Base-by-base conservation (phyloP, 2,888 invertebrate genomes). In the Catocala fraxini region DNA sequence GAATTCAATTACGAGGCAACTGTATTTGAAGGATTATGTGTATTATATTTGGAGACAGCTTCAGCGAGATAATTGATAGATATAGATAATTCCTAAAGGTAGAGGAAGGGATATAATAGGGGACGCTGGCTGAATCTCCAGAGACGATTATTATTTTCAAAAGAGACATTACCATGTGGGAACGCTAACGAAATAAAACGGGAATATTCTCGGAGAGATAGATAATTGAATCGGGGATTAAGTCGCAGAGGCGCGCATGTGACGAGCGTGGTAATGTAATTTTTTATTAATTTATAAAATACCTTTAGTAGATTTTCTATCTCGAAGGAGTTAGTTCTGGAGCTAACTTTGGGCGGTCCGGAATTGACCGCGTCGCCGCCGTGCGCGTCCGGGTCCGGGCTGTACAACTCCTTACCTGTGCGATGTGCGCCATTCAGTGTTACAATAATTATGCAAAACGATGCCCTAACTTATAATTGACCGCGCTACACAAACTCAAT, bases 261-360 rank as follows among this genome's bases (percentile, higher is more conserved):
- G 72, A 79, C 63, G 77, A 72, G 73, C 67, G 69, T 71, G 66
- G 72, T 69, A 78, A 82, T 76, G 62, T 79, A 71, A 69, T 78
- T 71, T 75, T 69, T 77, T 58, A 70, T 73, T 71, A 70, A 68
- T 59, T 63, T 57, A 46, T 52, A 48, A 51, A 67, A 58, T 65
- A 65, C 95, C 96, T 98, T 98, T 74, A 99, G 95, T 82, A 99
- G 96, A 93, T 98, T 98, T 94, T 99, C 99, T 83, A 99, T 99
- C 95, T 99, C 99, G 89, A 98, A 98, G 62, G 98, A 98, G 92
- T 98, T 98, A 68, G 98, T 97, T 78, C 98, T 95, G 56, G 97
- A 97, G 77, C 96, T 96, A 82, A 96, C 96, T 91, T 97, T 97
- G 7, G 93, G 93, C 11, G 93, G 91, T 51, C 94, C 94, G 25